A percentile compares a stretch with the other conserved stretches of the same genome.
phyloP scores from a whole-genome alignment of 2,888 invertebrate genomes.

The Drosophila longiperda region DNA sequence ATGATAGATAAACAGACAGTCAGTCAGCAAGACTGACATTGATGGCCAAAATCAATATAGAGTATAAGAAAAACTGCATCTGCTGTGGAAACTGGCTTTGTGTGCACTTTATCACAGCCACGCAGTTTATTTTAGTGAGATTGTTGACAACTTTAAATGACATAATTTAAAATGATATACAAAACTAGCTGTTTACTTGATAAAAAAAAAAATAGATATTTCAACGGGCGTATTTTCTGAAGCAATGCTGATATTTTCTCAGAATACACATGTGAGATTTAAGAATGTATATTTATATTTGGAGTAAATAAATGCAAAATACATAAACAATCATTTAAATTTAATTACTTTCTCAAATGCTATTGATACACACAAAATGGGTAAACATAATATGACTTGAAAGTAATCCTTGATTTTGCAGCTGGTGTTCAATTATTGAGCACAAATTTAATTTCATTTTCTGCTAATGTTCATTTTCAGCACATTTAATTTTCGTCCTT shows the following conservation, averaged over 20 bases:
- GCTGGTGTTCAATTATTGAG: background rate
- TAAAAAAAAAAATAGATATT: background rate
- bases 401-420: background rate
- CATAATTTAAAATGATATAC: background rate
- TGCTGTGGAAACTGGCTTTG: background rate
- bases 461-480: background rate
- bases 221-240: background rate
- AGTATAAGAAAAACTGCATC: background rate
- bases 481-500: background rate
- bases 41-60: background rate
- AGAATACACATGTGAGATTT: background rate
- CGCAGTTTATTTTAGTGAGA: background rate
- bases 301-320: background rate
- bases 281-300: background rate
- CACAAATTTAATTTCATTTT: background rate
- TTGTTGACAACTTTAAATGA: background rate
- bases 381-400: background rate
- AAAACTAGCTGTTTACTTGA: background rate
- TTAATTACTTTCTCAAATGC: background rate
- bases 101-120: conserved; percentile 13
- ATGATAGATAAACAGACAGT: background rate
- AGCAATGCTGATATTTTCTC: background rate
- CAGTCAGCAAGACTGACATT: background rate
- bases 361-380: background rate
- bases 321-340: background rate